These are phyloP conservation scores for Butorides virescens DNA, from an alignment of 2,113 vertebrate genomes.

Conservation along the genomic window DNA sequence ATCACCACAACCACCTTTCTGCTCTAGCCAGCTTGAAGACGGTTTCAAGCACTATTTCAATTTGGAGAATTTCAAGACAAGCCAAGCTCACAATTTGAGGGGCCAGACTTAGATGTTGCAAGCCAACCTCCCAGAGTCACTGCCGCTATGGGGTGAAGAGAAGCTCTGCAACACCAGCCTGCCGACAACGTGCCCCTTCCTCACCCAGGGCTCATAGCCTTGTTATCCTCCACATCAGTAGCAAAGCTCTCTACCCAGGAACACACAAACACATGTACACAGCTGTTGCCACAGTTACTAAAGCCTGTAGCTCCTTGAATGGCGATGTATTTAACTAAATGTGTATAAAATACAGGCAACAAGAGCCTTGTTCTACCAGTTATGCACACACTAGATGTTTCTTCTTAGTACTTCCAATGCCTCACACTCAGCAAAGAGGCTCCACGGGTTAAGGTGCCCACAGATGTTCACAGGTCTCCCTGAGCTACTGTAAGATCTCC, in stretches of 20 bases:
- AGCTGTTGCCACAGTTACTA: background rate
- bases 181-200: background rate
- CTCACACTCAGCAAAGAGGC: background rate
- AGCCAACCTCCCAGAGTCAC: fast-evolving
- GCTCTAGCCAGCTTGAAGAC: background rate
- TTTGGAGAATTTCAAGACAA: background rate
- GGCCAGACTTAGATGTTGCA: background rate
- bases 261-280: background rate
- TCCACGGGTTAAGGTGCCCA: background rate
- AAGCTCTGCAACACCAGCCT: background rate
- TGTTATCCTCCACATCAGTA: background rate
- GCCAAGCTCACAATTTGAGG: background rate
- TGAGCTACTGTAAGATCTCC: background rate
- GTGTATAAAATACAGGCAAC: background rate
- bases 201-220: background rate
- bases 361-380: background rate
- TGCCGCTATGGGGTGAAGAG: background rate
- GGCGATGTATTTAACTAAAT: background rate
- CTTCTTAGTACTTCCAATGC: background rate
- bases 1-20: background rate
- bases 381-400: background rate
- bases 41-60: background rate
- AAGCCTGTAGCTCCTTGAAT: background rate
- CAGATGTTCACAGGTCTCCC: background rate
- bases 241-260: background rate